These are phyloP conservation scores for Anniella stebbinsi DNA, from an alignment of 2,797 vertebrate genomes.

Conservation along the genomic window DNA sequence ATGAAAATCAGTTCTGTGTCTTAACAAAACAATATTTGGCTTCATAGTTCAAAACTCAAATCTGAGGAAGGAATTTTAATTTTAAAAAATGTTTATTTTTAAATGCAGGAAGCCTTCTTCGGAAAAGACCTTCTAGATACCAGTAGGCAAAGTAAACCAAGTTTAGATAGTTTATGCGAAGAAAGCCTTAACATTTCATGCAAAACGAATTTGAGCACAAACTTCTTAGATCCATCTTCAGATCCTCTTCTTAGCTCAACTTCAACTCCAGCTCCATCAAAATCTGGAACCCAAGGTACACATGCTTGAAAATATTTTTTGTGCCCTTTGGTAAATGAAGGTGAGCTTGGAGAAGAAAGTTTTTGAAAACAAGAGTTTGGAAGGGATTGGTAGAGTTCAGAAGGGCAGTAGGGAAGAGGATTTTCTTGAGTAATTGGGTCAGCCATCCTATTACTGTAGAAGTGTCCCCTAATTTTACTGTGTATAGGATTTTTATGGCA, in stretches of 20 bases:
- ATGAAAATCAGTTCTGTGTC: background rate
- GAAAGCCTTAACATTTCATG: slow-evolving; percentile 84
- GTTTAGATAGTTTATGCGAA: slow-evolving; percentile 87
- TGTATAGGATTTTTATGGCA: background rate
- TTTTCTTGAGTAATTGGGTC: background rate
- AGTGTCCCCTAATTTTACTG: background rate
- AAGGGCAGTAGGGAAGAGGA: no score
- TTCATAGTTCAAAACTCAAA: background rate
- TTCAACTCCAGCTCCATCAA: slow-evolving; percentile 79
- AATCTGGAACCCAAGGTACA: slow-evolving; percentile 88
- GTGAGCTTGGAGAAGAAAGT: background rate
- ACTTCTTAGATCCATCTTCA: slow-evolving; percentile 86
- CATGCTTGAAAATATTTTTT: slow-evolving; percentile 45
- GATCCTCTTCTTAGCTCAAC: slow-evolving; percentile 87
- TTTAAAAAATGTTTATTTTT: slow-evolving; percentile 28
- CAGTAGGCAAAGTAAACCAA: slow-evolving; percentile 90
- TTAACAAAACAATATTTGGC: background rate
- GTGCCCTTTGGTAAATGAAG: background rate
- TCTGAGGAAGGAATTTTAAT: background rate
- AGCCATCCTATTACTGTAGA: background rate
- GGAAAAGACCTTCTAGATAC: slow-evolving; percentile 96
- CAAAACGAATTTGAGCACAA: slow-evolving; percentile 79
- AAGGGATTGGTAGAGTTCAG: background rate
- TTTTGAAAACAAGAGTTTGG: background rate
- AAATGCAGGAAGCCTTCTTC: slow-evolving; percentile 96